Evolutionary conservation across 2,113 vertebrate genomes (phyloP), one percentile per base, ranked within the genome.

Genomic region (Amblyornis subalaris): DNA sequence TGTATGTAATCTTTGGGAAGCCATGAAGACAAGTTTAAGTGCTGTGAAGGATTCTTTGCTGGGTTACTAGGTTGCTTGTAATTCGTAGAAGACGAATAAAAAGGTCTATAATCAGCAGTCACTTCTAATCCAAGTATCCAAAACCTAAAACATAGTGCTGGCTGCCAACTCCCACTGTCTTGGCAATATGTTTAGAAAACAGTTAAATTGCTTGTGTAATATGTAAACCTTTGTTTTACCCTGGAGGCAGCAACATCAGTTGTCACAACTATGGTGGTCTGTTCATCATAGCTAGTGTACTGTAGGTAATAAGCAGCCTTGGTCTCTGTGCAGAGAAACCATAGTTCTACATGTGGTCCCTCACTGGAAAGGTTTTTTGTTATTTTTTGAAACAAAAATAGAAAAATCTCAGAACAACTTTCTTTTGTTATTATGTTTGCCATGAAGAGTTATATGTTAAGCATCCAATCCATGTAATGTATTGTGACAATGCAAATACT

Each of bases 111-210:
- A 98, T 98, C 98, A 98, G 98, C 98, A 98, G 97, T 98, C 97
- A 95, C 90, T 98, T 98, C 97, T 98, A 98, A 99, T 98, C 97
- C 98, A 98, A 98, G 97, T 98, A 98, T 98, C 97, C 96, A 92
- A 98, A 98, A 97, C 97, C 97, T 98, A 98, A 98, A 98, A 98
- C 97, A 98, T 94, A 98, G 97, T 97, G 93, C 86, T 96, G 97
- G 97, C 98, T 99, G 98, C 99, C 99, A 99, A 96, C 98, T 99
- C 98, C 98, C 99, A 99, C 98, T 98, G 98, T 99, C 99, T 98
- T 99, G 99, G 99, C 99, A 99, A 98, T 98, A 98, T 99, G 98
- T 99, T 99, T 99, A 99, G 98, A 99, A 99, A 99, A 99, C 98
- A 99, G 98, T 99, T 97, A 98, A 99, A 99, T 99, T 99, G 98